Percentiles rank a stretch among this genome's conserved stretches.
Conservation (phyloP, 2,888 invertebrate species). For the Rhabditoides inermis region DNA sequence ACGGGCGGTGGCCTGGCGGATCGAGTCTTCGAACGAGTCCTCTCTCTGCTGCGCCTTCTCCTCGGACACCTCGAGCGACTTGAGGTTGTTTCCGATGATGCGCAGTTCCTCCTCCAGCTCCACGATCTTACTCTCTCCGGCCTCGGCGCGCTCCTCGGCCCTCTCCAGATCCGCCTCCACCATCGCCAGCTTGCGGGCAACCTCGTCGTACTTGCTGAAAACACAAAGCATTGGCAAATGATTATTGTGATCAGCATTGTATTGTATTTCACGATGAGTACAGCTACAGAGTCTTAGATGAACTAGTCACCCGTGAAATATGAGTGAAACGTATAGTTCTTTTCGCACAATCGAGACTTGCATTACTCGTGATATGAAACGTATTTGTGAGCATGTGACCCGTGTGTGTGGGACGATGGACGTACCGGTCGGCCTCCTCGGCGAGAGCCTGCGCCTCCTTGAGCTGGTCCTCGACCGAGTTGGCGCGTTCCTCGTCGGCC, state of each 20-base stretch:
- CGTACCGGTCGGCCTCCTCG: slow-evolving; percentile 99
- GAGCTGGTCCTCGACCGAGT: slow-evolving; percentile 93
- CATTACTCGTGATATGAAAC: too few relatives aligned
- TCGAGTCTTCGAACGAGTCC: slow-evolving; percentile 79
- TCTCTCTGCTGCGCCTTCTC: slow-evolving; percentile 94
- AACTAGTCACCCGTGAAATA: too few relatives aligned
- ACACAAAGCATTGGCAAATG: too few relatives aligned
- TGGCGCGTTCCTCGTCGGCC: slow-evolving; percentile 98
- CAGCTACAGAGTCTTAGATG: too few relatives aligned
- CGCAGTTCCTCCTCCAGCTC: slow-evolving; percentile 98
- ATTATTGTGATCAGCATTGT: too few relatives aligned
- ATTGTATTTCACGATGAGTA: too few relatives aligned
- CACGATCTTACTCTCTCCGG: slow-evolving; percentile 96
- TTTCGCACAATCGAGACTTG: too few relatives aligned
- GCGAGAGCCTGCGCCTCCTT: slow-evolving; percentile 99
- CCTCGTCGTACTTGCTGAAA: slow-evolving; percentile 99
- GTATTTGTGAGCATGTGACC: too few relatives aligned
- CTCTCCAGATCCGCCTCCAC: slow-evolving; percentile 98
- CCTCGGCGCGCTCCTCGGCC: slow-evolving; percentile 93
- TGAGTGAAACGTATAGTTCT: too few relatives aligned
- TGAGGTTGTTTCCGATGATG: slow-evolving; percentile 98
- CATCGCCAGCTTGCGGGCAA: slow-evolving; percentile 99
- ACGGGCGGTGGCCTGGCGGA: slow-evolving; percentile 76
- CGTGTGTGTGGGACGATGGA: too few relatives aligned
- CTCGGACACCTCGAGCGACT: slow-evolving; percentile 98